These are phyloP conservation scores for Amblyornis subalaris DNA, from an alignment of 2,113 vertebrate genomes.

Conservation along the genomic window DNA sequence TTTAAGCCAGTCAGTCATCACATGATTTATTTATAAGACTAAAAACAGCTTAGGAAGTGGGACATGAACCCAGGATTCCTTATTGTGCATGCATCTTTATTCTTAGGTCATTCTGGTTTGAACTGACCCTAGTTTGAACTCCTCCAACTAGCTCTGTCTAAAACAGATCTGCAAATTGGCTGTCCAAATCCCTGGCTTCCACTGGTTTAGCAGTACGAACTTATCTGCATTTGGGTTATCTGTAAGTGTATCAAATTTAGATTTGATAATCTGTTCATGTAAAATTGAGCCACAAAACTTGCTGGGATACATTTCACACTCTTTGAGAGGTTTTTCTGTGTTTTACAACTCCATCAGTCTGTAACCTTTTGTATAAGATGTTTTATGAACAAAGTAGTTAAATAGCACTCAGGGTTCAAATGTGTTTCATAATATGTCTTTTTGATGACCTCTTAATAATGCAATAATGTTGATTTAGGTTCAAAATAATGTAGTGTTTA, in stretches of 20 bases:
- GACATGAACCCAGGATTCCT: not conserved
- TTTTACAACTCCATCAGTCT: not conserved
- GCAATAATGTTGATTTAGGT: not conserved
- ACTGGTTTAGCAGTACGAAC: not conserved
- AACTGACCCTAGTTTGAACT: not conserved
- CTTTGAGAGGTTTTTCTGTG: not conserved
- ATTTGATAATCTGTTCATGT: not conserved
- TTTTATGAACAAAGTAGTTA: not conserved
- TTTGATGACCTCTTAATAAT: not conserved
- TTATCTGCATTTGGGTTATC: not conserved
- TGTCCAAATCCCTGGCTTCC: not conserved
- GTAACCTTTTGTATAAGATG: not conserved
- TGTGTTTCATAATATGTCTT: not conserved
- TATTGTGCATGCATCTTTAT: not conserved
- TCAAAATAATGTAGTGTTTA: not conserved
- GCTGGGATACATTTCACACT: not conserved
- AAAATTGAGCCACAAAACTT: not conserved
- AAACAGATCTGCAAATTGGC: not conserved
- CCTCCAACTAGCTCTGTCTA: not conserved
- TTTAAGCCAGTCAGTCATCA: not conserved
- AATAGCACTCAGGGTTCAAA: not conserved
- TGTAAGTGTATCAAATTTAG: not conserved
- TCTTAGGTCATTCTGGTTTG: not conserved
- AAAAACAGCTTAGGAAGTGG: not conserved
- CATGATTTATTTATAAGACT: not conserved